Percentiles rank a stretch among this genome's conserved stretches.
These are phyloP conservation scores for Tautogolabrus adspersus DNA, from an alignment of 2,113 vertebrate genomes.

Conservation along the genomic window DNA sequence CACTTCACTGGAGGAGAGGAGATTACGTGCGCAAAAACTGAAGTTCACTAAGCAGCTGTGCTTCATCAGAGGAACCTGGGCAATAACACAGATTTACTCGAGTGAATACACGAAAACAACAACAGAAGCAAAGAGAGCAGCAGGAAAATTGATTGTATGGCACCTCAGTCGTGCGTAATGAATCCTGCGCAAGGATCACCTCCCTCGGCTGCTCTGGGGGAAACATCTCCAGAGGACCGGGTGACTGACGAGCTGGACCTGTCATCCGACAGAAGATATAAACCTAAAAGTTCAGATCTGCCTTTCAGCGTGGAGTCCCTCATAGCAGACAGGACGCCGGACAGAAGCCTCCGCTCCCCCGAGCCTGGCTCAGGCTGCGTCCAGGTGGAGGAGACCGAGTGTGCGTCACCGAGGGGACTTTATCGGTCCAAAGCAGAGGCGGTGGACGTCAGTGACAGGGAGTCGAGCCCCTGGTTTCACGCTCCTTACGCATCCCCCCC, in stretches of 20 bases:
- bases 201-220: conserved; percentile 61
- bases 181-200: conserved; percentile 83
- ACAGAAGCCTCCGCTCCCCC: conserved; percentile 54
- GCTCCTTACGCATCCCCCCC: conserved; percentile 74
- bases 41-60: conserved; percentile 23
- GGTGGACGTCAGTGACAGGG: conserved; percentile 72
- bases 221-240: conserved; percentile 65
- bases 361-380: conserved; percentile 52
- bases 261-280: conserved; percentile 71
- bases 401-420: conserved; percentile 70
- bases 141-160: conserved; percentile 80
- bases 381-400: conserved; percentile 54
- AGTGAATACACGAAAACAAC: background rate
- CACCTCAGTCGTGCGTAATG: conserved; percentile 85
- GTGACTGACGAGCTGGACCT: conserved; percentile 71
- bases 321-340: conserved; percentile 77
- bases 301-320: conserved; percentile 88
- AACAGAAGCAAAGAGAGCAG: conserved; percentile 28
- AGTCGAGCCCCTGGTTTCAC: conserved; percentile 71
- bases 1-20: conserved; percentile 67
- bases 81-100: conserved; percentile 1
- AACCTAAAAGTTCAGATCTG: conserved; percentile 74
- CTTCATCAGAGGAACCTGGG: conserved; percentile 19
- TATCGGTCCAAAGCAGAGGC: conserved; percentile 62
- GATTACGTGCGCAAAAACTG: conserved; percentile 59